Evolutionary conservation across 2,113 vertebrate genomes (phyloP), one percentile per base, ranked within the genome.

Genomic region (Phainopepla nitens): DNA sequence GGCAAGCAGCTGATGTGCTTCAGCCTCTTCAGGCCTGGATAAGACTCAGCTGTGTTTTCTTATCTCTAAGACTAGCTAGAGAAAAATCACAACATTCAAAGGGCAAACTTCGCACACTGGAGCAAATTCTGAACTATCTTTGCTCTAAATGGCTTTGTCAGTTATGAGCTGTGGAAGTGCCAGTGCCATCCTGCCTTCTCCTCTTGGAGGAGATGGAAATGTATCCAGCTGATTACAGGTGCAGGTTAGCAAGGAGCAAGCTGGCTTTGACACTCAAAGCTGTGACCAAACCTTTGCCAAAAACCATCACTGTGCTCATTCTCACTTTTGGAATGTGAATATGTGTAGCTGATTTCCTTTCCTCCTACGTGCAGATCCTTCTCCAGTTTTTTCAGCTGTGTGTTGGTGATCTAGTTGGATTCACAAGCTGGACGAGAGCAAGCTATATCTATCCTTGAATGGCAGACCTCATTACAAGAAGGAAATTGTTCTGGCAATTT

Each of bases 1-100:
- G 97, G 97, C 95, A 93, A 96, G 90, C 89, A 96, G 96, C 95
- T 96, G 96, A 92, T 82, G 87, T 24, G 88, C 90, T 82, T 81
- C 75, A 70, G 76, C 82, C 76, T 96, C 82, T 89, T 79, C 95
- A 96, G 96, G 65, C 64, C 90, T 62, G 42, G 60, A 70, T 94
- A 68, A 66, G 42, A 47, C 71, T 96, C 84, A 94, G 70, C 84
- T 90, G 94, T 95, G 90, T 88, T 93, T 94, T 93, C 70, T 36
- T 87, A 57, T 91, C 94, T 89, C 72, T 91, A 58, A 84, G 82
- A 97, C 75, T 28, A 64, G 94, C 82, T 91, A 70, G 84, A 97
- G 94, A 94, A 97, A 90, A 97, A 97, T 75, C 68, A 47, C 91
- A 91, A 83, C 33, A 25, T 94, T 89, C 82, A 47, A 86, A 95